These are phyloP conservation scores for Avahi laniger DNA, from an alignment of 2,797 vertebrate species.

Conservation along the genomic window DNA sequence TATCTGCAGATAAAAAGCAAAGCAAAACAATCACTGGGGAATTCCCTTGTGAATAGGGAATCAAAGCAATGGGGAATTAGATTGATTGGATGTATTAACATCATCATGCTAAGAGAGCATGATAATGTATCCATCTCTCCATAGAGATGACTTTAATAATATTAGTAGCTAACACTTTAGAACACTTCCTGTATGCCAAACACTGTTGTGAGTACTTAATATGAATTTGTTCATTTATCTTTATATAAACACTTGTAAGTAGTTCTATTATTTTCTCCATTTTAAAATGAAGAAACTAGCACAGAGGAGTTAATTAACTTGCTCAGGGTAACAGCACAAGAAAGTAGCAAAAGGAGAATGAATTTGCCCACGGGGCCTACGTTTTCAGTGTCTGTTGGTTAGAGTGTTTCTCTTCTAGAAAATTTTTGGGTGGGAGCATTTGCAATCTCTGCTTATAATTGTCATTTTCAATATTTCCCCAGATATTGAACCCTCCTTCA, in stretches of 20 bases:
- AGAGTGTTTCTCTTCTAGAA: background rate
- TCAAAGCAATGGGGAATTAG: background rate
- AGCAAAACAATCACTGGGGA: background rate
- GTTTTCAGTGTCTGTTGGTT: background rate
- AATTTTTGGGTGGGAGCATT: background rate
- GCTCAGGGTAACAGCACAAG: background rate
- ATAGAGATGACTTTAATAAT: background rate
- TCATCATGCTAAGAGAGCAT: background rate
- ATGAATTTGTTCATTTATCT: background rate
- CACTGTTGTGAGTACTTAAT: background rate
- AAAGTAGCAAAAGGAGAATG: background rate
- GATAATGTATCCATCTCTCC: background rate
- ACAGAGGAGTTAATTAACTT: background rate
- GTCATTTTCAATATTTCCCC: background rate
- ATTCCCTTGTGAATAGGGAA: constrained; percentile 38
- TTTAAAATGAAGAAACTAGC: constrained; percentile 29
- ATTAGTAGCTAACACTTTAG: background rate
- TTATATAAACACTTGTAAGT: background rate
- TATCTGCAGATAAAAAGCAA: background rate
- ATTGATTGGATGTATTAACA: background rate
- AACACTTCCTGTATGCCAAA: background rate
- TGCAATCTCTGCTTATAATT: background rate
- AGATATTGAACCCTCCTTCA: background rate
- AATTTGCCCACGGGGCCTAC: background rate
- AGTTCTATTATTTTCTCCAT: background rate